phyloP scores from a whole-genome alignment of 2,113 vertebrate genomes.

The Columbina picui region DNA sequence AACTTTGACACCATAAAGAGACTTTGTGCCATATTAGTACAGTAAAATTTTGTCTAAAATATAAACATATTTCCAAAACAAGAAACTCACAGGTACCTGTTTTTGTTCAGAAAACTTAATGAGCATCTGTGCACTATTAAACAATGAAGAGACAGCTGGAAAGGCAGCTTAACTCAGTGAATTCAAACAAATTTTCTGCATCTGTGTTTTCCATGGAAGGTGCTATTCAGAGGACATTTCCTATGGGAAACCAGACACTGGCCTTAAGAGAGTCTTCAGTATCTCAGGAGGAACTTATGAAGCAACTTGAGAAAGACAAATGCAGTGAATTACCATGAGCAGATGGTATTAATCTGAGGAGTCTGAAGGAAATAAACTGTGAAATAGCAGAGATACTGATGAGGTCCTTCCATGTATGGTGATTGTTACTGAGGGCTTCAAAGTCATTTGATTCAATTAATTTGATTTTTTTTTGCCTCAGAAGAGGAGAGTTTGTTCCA shows the following conservation, averaged over 20 bases:
- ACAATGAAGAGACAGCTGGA: background rate
- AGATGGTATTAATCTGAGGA: conserved; percentile 63
- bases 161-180: background rate
- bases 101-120: background rate
- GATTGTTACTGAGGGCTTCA: background rate
- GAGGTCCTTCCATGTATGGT: background rate
- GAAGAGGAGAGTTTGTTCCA: background rate
- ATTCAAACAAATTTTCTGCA: conserved; percentile 35
- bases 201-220: conserved; percentile 4
- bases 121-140: background rate
- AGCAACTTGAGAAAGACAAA: conserved; percentile 51
- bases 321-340: conserved; percentile 37
- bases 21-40: background rate
- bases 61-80: background rate
- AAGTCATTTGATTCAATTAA: background rate
- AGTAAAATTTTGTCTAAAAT: background rate
- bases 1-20: background rate
- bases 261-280: conserved; percentile 11
- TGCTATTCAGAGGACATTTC: conserved; percentile 45
- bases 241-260: conserved; percentile 33
- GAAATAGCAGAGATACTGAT: background rate
- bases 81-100: background rate
- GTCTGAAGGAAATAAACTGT: conserved; percentile 44
- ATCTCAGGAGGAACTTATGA: conserved; percentile 31
- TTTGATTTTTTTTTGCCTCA: background rate